phyloP scores from a whole-genome alignment of 2,888 invertebrate genomes.

The Spodoptera picta region DNA sequence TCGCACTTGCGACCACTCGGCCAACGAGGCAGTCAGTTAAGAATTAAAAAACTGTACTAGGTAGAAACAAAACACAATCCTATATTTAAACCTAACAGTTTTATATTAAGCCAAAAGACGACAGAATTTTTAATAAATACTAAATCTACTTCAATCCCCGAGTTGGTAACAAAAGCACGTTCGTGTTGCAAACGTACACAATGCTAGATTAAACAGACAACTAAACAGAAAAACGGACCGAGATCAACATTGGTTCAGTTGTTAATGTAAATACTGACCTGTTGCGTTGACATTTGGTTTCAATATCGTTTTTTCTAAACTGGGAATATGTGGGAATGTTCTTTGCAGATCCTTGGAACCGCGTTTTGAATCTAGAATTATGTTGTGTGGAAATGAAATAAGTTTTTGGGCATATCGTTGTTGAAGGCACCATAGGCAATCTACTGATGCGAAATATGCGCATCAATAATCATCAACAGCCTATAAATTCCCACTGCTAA shows the following conservation, averaged over 20 bases:
- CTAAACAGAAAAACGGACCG: constrained; percentile 16
- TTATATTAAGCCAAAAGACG: constrained; percentile 5
- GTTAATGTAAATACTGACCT: constrained; percentile 38
- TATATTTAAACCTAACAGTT: neutral
- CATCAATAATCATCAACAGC: too few relatives aligned
- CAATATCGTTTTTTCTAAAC: constrained; percentile 7
- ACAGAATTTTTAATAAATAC: constrained; percentile 25
- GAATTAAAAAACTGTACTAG: too few relatives aligned
- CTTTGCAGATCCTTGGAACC: too few relatives aligned
- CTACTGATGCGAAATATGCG: too few relatives aligned
- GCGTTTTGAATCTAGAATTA: too few relatives aligned
- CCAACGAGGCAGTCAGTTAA: too few relatives aligned
- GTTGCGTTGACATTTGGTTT: constrained; percentile 21
- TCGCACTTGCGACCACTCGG: too few relatives aligned
- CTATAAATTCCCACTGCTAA: too few relatives aligned
- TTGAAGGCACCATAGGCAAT: too few relatives aligned
- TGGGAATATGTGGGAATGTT: neutral
- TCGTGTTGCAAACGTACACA: constrained; percentile 26
- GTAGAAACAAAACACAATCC: neutral
- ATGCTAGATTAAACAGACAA: constrained; percentile 26
- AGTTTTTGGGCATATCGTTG: too few relatives aligned
- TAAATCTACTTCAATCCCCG: constrained; percentile 32
- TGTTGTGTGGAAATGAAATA: too few relatives aligned
- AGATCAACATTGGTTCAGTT: constrained; percentile 25
- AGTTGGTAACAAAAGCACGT: constrained; percentile 35